Evolutionary conservation across 2,888 invertebrate genomes (phyloP), one percentile per base, ranked within the genome.

Genomic region (Osedax frankpressi): DNA sequence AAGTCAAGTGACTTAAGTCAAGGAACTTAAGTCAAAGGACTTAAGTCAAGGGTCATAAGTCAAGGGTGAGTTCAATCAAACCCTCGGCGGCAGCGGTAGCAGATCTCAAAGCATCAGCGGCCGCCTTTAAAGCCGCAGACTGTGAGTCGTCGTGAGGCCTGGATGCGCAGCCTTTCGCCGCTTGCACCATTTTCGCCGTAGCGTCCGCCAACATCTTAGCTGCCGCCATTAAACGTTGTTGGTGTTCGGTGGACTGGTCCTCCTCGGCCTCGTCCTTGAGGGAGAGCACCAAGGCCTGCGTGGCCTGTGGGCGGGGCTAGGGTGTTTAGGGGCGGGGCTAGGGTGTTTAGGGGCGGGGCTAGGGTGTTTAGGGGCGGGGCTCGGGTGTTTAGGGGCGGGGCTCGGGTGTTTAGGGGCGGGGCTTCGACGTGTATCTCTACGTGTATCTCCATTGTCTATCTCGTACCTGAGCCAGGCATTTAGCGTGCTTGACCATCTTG

Each of bases 301-400:
- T 96, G 27, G 95, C 95, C 83, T 86, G 79, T 14, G 30, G 70
- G 28, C 24, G 26, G 28, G 19, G 11, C 24, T 27, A 6, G 3
- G n/a, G n/a, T n/a, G n/a, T n/a, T n/a, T n/a, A n/a, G n/a, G n/a
- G n/a, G n/a, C 0, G 95, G 95, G 0, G 95, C 94, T 84, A 97
- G 96, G 28, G 97, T 96, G 90, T 98, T 91, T 78, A 91, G 88
- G 0, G 95, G 92, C 0, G 98, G 98, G 0, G 97, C 97, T 84
- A 97, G 96, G 0, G 97, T 97, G 19, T 89, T 83, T 59, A 92
- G 88, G 83, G 95, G 94, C 24, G 98, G 97, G 0, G 98, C 98
- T 0, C 93, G 93, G 67, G 98, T 85, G 72, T 98, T 86, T 74
- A 92, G 89, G 77, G 92, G 89, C 80, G 95, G 94, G n/a, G 91